Base-by-base conservation (phyloP, 1,140 invertebrate species). In the Papilio helenus region DNA sequence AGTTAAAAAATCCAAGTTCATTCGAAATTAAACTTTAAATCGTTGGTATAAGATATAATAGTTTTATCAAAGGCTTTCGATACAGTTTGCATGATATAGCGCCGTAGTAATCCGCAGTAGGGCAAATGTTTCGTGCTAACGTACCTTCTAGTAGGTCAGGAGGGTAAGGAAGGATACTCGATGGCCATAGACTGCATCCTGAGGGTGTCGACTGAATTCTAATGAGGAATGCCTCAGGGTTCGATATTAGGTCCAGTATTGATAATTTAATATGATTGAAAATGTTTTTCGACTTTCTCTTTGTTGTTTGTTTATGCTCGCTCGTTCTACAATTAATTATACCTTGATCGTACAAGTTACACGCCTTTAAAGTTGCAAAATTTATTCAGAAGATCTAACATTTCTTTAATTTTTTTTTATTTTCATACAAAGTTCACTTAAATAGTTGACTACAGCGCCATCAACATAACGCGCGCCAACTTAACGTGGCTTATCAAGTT, bases 101-200 rank as follows among this genome's bases (percentile, higher is more conserved):
- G 79, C 49, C 80, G 58, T 76, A 81, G 84, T 82, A 85, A 86
- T 55, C 77, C 12, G 72, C 49, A 76, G 61, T 86, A 85, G 86
- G 80, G 77, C 82, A 80, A 80, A 74, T 81, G 81, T 86, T 84
- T 82, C 84, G 84, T 84, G 84, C 82, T 88, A 87, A 87, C 86
- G 86, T 83, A 83, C 79, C 39, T n/a, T n/a, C 80, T 20, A 87
- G 86, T 90, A 79, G 89, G 90, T 92, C 86, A 92, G 78, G 80
- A 86, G 87, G 86, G 81, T 87, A 83, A 46, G 79, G 74, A 80
- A 81, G 82, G 82, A 84, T 82, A 80, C 76, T 58, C 39, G 76
- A 58, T 73, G 76, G 58, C n/a, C 51, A 72, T 79, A 26, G 29
- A 58, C 12, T 55, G 55, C 44, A 61, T 65, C 51, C 76, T 77